Conservation (phyloP, 2,797 vertebrate genomes). For the Clarias platycephalus region DNA sequence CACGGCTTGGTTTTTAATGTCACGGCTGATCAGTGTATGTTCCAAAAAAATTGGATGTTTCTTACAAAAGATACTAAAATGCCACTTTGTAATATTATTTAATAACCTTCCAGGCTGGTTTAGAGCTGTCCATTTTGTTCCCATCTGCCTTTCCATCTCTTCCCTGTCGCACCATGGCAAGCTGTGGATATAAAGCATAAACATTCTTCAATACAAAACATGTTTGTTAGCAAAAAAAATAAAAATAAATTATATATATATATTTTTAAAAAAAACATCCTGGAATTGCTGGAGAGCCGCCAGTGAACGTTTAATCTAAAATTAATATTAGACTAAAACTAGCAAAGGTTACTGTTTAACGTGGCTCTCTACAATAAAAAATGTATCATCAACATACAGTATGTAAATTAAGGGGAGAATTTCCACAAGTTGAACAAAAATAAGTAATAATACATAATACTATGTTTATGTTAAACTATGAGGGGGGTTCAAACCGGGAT, state of each 20-base stretch:
- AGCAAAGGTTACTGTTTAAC: background rate
- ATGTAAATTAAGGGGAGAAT: no score
- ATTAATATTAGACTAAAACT: background rate
- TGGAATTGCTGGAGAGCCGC: background rate
- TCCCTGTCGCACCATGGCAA: constrained; percentile 72
- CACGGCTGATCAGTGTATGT: no score
- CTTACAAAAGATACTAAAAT: background rate
- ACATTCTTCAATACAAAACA: background rate
- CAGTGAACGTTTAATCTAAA: background rate
- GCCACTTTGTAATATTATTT: background rate
- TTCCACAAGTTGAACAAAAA: no score
- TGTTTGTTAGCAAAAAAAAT: background rate
- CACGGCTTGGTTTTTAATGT: no score
- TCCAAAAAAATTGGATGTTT: background rate
- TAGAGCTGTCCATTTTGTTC: constrained; percentile 74
- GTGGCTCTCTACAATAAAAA: no score
- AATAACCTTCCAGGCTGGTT: constrained; percentile 79
- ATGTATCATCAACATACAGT: no score
- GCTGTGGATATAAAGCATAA: constrained; percentile 58
- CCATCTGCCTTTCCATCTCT: constrained; percentile 67
- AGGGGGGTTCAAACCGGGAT: no score
- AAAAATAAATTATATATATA: background rate
- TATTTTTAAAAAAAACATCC: background rate
- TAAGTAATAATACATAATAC: no score
- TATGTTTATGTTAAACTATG: no score